phyloP scores from a whole-genome alignment of 2,113 vertebrate species.

The Otolemur garnettii region DNA sequence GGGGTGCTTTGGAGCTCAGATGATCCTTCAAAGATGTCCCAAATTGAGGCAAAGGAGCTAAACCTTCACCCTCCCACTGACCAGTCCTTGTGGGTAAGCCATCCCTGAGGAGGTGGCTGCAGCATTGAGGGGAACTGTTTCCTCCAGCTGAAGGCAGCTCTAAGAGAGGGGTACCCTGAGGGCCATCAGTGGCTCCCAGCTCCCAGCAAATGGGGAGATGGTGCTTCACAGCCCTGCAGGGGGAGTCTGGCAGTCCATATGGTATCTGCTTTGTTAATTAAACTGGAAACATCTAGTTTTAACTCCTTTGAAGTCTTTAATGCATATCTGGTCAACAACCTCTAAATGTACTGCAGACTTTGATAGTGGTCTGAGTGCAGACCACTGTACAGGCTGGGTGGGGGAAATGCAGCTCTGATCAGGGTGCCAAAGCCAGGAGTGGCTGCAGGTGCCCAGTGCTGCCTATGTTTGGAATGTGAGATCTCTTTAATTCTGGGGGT shows the following conservation, averaged over 20 bases:
- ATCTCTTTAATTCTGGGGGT: not conserved
- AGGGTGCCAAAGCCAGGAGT: not conserved
- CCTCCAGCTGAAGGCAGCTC: not conserved
- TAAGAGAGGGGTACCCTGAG: not conserved
- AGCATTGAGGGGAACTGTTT: no score
- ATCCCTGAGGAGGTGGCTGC: not conserved
- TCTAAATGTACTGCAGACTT: not conserved
- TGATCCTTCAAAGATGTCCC: not conserved
- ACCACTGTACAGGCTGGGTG: no score
- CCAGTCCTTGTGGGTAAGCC: no score
- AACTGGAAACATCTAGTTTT: not conserved
- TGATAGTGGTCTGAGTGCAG: not conserved
- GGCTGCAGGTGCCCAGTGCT: rapidly evolving
- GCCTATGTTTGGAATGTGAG: not conserved
- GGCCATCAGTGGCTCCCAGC: no score
- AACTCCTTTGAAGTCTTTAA: not conserved
- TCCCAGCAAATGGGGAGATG: not conserved
- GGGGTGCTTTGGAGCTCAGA: not conserved
- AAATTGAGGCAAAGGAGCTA: not conserved
- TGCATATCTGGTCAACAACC: no score
- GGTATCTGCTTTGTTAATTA: not conserved
- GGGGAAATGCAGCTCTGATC: no score
- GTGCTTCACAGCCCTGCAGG: not conserved
- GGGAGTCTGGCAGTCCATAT: not conserved
- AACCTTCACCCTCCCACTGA: rapidly evolving